Conservation (phyloP, 2,113 vertebrate species). For the Sinocyclocheilus anophthalmus region DNA sequence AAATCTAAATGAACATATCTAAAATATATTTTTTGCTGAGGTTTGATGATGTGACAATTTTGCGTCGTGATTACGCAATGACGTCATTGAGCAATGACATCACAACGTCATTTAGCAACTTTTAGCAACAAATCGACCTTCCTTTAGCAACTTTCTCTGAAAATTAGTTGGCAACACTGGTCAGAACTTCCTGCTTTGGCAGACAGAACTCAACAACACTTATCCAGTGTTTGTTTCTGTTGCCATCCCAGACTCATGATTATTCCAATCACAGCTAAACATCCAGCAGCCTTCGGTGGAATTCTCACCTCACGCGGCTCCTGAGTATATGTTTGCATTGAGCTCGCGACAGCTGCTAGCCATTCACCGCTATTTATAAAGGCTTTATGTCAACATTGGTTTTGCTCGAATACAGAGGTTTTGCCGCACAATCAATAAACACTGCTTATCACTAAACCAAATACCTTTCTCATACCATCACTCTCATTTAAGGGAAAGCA, state of each 20-base stretch:
- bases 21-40: too few species aligned
- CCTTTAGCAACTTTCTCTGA: too few species aligned
- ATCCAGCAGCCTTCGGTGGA: slow-evolving; percentile 8
- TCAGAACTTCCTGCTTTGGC: slow-evolving; percentile 75
- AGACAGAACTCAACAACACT: slow-evolving; percentile 55
- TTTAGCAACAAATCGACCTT: too few species aligned
- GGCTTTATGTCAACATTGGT: slow-evolving; percentile 60
- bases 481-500: neutral
- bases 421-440: slow-evolving; percentile 65
- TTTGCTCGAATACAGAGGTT: slow-evolving; percentile 57
- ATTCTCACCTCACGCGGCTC: slow-evolving; percentile 51
- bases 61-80: too few species aligned
- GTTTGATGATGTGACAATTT: too few species aligned
- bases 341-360: slow-evolving; percentile 69
- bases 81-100: too few species aligned
- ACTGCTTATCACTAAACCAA: slow-evolving; percentile 62
- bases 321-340: slow-evolving; percentile 44
- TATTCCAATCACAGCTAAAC: slow-evolving; percentile 29
- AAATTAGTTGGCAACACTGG: neutral
- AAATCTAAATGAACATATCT: too few species aligned
- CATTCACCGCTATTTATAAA: slow-evolving; percentile 72
- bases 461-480: slow-evolving; percentile 49
- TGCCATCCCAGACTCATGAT: slow-evolving; percentile 18
- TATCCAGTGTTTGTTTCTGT: slow-evolving; percentile 25
- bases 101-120: too few species aligned